These are phyloP conservation scores for Amphiprion clarkii DNA, from an alignment of 2,797 vertebrate species.

Conservation along the genomic window DNA sequence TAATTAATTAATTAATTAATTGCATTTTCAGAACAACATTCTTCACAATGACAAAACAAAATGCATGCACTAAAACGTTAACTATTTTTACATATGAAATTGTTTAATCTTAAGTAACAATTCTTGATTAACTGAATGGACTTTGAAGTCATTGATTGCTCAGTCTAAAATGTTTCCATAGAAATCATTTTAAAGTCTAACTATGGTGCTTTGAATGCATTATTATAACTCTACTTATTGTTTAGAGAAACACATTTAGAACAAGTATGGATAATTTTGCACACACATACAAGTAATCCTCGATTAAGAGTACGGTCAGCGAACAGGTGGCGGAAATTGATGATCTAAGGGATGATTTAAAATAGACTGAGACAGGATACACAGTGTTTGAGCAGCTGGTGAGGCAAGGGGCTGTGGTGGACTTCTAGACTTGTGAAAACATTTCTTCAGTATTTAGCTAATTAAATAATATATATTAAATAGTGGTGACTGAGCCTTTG, in stretches of 20 bases:
- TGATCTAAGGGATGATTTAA: conserved; percentile 3
- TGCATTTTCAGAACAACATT: neutral
- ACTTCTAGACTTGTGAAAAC: neutral
- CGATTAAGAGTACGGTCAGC: neutral
- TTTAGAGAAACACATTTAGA: neutral
- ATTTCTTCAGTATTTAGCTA: neutral
- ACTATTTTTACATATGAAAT: neutral
- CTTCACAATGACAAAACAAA: neutral
- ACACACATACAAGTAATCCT: conserved; percentile 1
- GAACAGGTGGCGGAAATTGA: conserved; percentile 27
- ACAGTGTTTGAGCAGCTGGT: conserved; percentile 14
- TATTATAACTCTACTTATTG: neutral
- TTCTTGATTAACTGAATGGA: no score
- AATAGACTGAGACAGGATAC: conserved; percentile 26
- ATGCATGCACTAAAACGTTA: neutral
- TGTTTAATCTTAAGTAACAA: neutral
- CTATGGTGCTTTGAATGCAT: neutral
- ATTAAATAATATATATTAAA: neutral
- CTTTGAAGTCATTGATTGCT: neutral
- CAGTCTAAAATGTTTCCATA: neutral
- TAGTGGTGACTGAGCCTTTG: no score
- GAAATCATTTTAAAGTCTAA: neutral
- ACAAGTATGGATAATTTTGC: neutral
- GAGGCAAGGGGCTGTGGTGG: neutral
- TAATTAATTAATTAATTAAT: neutral